Base-by-base conservation (phyloP, 2,113 vertebrate genomes). In the Pollachius pollachius region DNA sequence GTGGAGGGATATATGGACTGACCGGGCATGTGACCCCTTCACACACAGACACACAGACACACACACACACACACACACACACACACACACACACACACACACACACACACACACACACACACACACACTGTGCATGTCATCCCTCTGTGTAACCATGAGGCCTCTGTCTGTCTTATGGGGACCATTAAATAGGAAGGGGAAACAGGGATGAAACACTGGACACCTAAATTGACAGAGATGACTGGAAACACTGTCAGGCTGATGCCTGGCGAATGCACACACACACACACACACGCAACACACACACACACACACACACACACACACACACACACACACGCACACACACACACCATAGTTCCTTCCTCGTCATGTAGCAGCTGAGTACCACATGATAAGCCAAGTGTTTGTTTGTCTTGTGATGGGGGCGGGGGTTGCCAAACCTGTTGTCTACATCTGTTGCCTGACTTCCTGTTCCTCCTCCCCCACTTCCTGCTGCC, bases 11-110 rank as follows among this genome's bases (percentile, higher is more conserved):
- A 76, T 73, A 82, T 82, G 88, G 85, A 85, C 81, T 85, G 76
- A 76, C 87, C 81, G 84, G 78, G 86, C 89, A 88, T 87, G 76
- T 81, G 81, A 82, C 81, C 77, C 81, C 87, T 87, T 81, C 71
- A 79, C 70, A 15, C 1, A 74, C 65, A 61, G 62, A 75, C 70
- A 65, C 62, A 64, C 25, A 66, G 21, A 70, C 25, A 62, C 62
- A 69, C 70, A 37, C 64, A 74, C 52, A 59, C 37, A 70, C 62
- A 69, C 54, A 67, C 60, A 67, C 58, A 64, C 48, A 66, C 68
- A 68, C 17, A 41, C 66, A 71, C 69, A 70, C 19, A 68, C 62
- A 65, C 69, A 52, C 62, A 59, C 69, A 59, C 15, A 68, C 25
- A 41, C 21, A 68, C 56, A 52, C 9, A 34, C 23, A 61, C 37